A percentile compares a stretch with the other conserved stretches of the same genome.
Evolutionary conservation across 2,797 vertebrate species (phyloP).

Genomic region (Malurus splendens): DNA sequence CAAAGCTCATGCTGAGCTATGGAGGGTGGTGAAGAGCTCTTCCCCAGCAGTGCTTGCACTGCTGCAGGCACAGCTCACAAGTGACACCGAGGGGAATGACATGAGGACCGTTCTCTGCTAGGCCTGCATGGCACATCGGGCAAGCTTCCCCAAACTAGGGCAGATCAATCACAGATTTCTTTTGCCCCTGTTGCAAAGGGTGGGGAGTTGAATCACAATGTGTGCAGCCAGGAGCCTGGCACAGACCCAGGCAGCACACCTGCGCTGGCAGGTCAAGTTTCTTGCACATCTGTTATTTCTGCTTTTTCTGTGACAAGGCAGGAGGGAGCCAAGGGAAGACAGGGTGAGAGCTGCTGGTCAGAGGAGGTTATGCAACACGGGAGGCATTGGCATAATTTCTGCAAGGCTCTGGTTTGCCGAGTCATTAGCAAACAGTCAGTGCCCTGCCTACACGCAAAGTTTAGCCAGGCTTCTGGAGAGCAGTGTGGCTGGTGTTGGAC

Average conservation of each 20-base stretch:
- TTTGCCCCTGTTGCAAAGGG: background rate
- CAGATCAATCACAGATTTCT: background rate
- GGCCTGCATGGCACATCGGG: background rate
- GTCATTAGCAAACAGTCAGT: background rate
- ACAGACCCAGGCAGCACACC: background rate
- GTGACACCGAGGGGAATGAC: fast-evolving
- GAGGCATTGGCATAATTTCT: background rate
- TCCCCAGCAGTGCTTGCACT: background rate
- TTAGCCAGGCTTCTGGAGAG: background rate
- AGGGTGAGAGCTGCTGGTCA: background rate
- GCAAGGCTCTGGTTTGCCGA: background rate
- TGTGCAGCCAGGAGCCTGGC: background rate
- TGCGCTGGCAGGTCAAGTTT: background rate
- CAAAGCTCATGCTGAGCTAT: background rate
- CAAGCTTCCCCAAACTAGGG: background rate
- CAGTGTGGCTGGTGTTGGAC: background rate
- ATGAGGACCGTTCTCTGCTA: background rate
- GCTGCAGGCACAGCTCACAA: background rate
- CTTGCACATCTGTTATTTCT: background rate
- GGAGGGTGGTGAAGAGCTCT: background rate
- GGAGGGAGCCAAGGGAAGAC: background rate
- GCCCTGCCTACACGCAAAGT: background rate
- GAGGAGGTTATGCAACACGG: background rate
- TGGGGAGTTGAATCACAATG: background rate
- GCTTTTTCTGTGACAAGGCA: background rate